Conservation (phyloP, 2,888 invertebrate genomes). For the Actias luna region DNA sequence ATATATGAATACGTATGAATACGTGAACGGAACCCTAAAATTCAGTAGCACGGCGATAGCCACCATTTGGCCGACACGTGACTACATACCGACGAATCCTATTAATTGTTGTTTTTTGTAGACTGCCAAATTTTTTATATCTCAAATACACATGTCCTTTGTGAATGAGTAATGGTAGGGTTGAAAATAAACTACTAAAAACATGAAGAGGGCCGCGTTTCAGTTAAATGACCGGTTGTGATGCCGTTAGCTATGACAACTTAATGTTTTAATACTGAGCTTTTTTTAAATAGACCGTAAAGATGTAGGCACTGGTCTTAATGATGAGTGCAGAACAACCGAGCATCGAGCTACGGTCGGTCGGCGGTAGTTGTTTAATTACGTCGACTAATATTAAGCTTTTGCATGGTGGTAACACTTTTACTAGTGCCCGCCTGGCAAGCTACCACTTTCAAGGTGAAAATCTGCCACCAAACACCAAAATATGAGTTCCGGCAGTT, state of each 20-base stretch:
- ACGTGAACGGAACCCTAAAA: constrained; percentile 2
- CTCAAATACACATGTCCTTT: constrained; percentile 8
- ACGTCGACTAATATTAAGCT: too few species aligned
- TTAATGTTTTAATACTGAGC: too few species aligned
- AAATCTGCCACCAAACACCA: too few species aligned
- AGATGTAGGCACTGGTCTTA: too few species aligned
- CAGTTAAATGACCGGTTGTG: not conserved
- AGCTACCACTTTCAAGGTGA: too few species aligned
- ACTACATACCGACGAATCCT: constrained; percentile 10
- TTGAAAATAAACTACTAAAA: constrained; percentile 4
- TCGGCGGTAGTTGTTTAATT: too few species aligned
- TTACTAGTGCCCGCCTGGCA: too few species aligned
- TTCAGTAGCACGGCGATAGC: constrained; percentile 7
- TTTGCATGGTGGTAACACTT: too few species aligned
- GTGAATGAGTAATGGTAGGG: constrained; percentile 10
- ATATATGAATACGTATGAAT: not conserved
- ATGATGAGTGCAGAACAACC: too few species aligned
- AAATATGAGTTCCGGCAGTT: too few species aligned
- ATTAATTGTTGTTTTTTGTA: constrained; percentile 4
- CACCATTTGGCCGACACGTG: constrained; percentile 20
- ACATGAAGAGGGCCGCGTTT: not conserved
- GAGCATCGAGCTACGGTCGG: too few species aligned
- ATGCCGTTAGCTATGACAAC: not conserved
- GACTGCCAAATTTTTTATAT: constrained; percentile 10
- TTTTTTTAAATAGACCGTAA: too few species aligned